Conservation (phyloP, 2,888 invertebrate genomes). For the Athripsodes cinereus region DNA sequence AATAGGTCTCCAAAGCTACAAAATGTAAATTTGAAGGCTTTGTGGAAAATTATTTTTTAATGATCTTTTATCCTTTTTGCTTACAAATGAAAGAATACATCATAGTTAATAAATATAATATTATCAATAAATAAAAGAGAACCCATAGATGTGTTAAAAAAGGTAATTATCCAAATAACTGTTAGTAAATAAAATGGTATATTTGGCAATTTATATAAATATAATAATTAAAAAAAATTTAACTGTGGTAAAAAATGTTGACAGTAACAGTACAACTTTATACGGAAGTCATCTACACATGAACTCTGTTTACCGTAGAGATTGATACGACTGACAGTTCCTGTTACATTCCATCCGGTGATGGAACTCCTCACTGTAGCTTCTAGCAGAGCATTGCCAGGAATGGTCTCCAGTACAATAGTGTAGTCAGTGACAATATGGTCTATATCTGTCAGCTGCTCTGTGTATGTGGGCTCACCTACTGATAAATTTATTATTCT, state of each 20-base stretch:
- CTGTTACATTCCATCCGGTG: constrained; percentile 50
- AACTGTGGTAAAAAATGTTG: constrained; percentile 13
- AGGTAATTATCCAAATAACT: too few relatives aligned
- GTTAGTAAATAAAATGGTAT: too few relatives aligned
- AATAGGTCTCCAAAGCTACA: too few relatives aligned
- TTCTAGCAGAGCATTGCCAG: constrained; percentile 72
- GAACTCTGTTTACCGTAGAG: constrained; percentile 74
- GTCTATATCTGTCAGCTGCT: constrained; percentile 34
- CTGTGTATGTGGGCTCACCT: constrained; percentile 42
- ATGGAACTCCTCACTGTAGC: constrained; percentile 56
- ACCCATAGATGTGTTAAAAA: too few relatives aligned
- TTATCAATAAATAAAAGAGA: too few relatives aligned
- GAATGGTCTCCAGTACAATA: constrained; percentile 56
- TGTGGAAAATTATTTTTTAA: too few relatives aligned
- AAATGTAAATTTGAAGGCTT: too few relatives aligned
- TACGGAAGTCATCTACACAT: constrained; percentile 66
- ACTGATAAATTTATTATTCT: constrained; percentile 62
- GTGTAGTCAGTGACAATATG: constrained; percentile 55
- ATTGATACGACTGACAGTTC: constrained; percentile 72
- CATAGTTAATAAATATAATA: too few relatives aligned
- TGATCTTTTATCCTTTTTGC: too few relatives aligned
- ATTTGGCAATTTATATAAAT: too few relatives aligned
- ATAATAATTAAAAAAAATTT: constrained; percentile 31
- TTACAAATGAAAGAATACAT: too few relatives aligned
- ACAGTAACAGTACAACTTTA: constrained; percentile 77